Evolutionary conservation across 2,113 vertebrate genomes (phyloP), one percentile per base, ranked within the genome.

Genomic region (Polypterus bichir): DNA sequence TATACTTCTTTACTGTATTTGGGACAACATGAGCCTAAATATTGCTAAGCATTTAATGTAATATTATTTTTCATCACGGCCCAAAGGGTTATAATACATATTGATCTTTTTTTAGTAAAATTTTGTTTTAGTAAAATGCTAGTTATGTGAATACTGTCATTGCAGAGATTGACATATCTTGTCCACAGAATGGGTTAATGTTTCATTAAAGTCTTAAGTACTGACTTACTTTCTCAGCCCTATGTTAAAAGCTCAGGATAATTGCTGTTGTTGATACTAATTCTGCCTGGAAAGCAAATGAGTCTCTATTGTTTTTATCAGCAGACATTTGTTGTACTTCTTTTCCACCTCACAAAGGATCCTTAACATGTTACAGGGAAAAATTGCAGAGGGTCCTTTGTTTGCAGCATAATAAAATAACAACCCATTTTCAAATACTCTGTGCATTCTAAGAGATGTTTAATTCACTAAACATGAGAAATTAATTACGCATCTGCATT

Each of bases 401-500:
- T 88, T 74, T 80, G 53, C 72, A 66, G 70, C 74, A 77, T 81
- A 77, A 80, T 79, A 79, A 80, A 79, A 75, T 73, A 65, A 72
- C 70, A 56, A 57, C 66, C 49, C 27, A 11, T 66, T 71, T 68
- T 68, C 70, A 66, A 48, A 59, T 62, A 44, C 66, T 10, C 44
- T 45, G 46, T 49, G 68, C 73, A 73, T 73, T 80, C 65, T 67
- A 64, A 70, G 68, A 72, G 79, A 81, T 83, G 81, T 84, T 82
- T 83, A 79, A 85, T 83, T 83, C 77, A 76, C 77, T 74, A 79
- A 83, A 79, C 84, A 81, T 72, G 78, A 84, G 79, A 75, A 84
- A 77, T 79, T 85, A 86, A 88, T 90, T 84, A 84, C 66, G 74
- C 73, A 89, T 83, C 78, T 87, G 66, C 82, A 86, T 86, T 73